A percentile compares a stretch with the other conserved stretches of the same genome.
These are phyloP conservation scores for Oenanthe melanoleuca DNA, from an alignment of 2,113 vertebrate species.

Conservation along the genomic window DNA sequence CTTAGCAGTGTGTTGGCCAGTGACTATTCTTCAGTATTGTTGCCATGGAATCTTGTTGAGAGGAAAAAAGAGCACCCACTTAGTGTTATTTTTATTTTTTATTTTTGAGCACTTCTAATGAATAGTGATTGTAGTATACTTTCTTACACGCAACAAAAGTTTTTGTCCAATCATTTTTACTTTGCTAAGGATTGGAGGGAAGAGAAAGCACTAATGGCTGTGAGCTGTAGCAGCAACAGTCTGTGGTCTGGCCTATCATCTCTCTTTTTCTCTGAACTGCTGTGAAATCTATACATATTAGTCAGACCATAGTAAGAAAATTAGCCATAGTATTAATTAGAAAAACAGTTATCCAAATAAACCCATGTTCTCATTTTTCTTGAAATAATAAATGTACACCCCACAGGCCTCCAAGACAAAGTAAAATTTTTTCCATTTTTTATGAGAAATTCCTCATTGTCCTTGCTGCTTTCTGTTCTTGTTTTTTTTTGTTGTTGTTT, in stretches of 20 bases:
- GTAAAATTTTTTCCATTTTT: neutral
- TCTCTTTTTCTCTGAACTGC: neutral
- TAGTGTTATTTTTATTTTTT: neutral
- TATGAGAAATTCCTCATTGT: neutral
- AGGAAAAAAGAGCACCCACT: neutral
- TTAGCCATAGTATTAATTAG: neutral
- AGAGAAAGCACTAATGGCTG: neutral
- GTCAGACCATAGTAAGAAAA: neutral
- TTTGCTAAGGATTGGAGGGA: neutral
- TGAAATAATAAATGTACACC: neutral
- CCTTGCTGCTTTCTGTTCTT: neutral
- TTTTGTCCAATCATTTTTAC: neutral
- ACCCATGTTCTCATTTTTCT: neutral
- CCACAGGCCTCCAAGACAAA: rapidly evolving
- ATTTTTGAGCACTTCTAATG: neutral
- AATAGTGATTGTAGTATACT: neutral
- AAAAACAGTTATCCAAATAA: neutral
- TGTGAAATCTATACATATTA: neutral
- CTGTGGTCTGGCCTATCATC: neutral
- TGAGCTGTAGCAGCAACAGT: neutral
- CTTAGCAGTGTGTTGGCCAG: neutral
- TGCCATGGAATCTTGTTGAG: neutral
- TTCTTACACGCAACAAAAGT: neutral
- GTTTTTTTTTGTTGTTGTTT: too few species aligned
- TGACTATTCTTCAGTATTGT: neutral